Conservation (phyloP, 2,113 vertebrate genomes). For the Phocoena sinus region DNA sequence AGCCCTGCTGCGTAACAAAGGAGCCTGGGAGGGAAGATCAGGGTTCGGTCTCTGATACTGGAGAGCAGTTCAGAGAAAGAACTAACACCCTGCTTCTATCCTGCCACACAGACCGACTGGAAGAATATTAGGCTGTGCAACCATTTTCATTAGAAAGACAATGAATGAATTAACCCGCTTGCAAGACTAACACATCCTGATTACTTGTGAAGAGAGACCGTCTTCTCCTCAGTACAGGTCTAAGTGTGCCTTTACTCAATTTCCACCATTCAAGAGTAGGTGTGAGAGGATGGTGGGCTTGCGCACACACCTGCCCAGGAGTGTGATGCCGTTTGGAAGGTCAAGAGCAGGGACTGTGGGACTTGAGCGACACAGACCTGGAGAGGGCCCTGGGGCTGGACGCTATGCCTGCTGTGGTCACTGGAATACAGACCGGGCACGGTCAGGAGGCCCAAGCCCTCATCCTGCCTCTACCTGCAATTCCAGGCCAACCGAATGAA, state of each 20-base stretch:
- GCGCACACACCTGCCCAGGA: neutral
- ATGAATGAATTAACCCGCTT: neutral
- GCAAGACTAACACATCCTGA: neutral
- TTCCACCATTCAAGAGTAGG: neutral
- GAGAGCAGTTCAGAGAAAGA: neutral
- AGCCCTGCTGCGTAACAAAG: neutral
- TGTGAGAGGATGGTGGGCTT: fast-evolving
- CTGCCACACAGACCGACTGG: fast-evolving
- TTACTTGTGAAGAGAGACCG: neutral
- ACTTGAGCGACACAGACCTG: fast-evolving
- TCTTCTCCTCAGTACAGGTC: too few species aligned
- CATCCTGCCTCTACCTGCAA: neutral
- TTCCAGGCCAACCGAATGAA: fast-evolving
- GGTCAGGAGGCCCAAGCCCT: neutral
- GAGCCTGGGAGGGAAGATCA: conserved; percentile 2
- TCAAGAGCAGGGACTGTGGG: neutral
- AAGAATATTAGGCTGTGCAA: fast-evolving
- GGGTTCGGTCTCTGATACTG: neutral
- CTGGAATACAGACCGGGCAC: neutral
- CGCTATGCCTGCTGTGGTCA: fast-evolving
- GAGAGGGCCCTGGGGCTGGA: fast-evolving
- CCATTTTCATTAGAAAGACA: neutral
- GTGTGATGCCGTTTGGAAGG: fast-evolving
- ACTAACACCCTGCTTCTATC: neutral
- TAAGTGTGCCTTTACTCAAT: neutral